Base-by-base conservation (phyloP, 2,797 vertebrate genomes). In the Loris lydekkerianus region DNA sequence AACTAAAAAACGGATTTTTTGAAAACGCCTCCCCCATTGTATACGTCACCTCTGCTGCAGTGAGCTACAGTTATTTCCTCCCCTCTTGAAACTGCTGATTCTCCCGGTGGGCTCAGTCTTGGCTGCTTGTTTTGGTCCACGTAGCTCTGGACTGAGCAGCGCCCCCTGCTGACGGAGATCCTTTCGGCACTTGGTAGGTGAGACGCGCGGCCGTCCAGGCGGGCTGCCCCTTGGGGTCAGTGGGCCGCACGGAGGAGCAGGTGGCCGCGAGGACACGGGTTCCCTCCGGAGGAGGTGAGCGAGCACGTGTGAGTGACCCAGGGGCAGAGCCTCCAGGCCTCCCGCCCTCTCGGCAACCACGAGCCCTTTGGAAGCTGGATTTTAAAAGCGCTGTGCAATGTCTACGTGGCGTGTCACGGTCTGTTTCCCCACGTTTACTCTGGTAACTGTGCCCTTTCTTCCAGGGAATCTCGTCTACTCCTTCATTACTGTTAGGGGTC, bases 171-270 rank as follows among this genome's bases (percentile, higher is more conserved):
- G 69, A 37, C n/a, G 9, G 13, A 86, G 73, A 40, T 72, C 46
- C 46, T 63, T 84, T 91, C 13, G 14, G 4, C 21, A 37, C 46
- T 61, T 23, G 20, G 27, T 1, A 60, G 23, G 25, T 69, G 23
- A 37, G 11, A 43, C 0, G 0, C 0, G 0, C 37, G 63, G 23
- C n/a, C 83, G 2, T 86, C 17, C 46, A 75, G 15, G 14, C 43
- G n/a, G 15, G 14, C 8, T n/a, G 43, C 6, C 6, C 43, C 43
- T 3, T 49, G 11, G 49, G 49, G 49, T 49, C 49, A 49, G 49
- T 13, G 49, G 49, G 11, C 49, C 11, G 11, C 49, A 2, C 49
- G 2, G 43, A 49, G 49, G 49, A 49, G 49, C 49, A 49, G 49
- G 49, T 13, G 49, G 49, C 11, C 10, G 49, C 49, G 49, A 49